Evolutionary conservation across 2,113 vertebrate genomes (phyloP), one percentile per base, ranked within the genome.

Genomic region (Corydoras maculifer): DNA sequence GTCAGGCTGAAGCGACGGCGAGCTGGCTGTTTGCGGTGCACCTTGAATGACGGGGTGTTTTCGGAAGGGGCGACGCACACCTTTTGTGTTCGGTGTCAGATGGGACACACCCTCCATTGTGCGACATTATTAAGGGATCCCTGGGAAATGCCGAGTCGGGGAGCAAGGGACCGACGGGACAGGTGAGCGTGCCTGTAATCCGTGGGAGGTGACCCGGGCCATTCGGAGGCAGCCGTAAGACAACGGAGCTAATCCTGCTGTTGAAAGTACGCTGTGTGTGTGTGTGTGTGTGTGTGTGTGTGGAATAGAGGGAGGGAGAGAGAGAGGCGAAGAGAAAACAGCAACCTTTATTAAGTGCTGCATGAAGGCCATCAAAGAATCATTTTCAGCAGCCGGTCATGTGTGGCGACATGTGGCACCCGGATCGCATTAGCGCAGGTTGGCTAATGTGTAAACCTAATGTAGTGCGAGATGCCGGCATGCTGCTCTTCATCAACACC

Each of bases 101-200:
- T 79, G 73, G 53, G 78, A 75, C 75, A 75, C 77, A 69, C 80
- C 80, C 80, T 78, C 77, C 62, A 76, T 82, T 79, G 75, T 79
- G 67, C 30, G n/a, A 64, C 73, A 48, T 80, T 72, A 77, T 77
- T 69, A 70, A 63, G 69, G 75, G 66, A 58, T 79, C 77, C 78
- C 70, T 79, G 75, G 75, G 80, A 82, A 81, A 78, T 65, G 71
- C 30, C 68, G 53, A 15, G 69, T 29, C 18, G 8, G 65, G 70
- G 75, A 70, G 58, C 70, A 67, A 35, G 49, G 15, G 63, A 62
- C 69, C 63, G 59, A 73, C 61, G 32, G 65, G 78, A 80, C 78
- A 80, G 80, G 78, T 80, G 78, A 80, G 77, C 63, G 58, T 68
- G 64, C 59, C 73, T 74, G 70, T 84, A 80, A 83, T 78, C 75